Evolutionary conservation across 2,888 invertebrate species (phyloP).

Genomic region (Lithodes maja): DNA sequence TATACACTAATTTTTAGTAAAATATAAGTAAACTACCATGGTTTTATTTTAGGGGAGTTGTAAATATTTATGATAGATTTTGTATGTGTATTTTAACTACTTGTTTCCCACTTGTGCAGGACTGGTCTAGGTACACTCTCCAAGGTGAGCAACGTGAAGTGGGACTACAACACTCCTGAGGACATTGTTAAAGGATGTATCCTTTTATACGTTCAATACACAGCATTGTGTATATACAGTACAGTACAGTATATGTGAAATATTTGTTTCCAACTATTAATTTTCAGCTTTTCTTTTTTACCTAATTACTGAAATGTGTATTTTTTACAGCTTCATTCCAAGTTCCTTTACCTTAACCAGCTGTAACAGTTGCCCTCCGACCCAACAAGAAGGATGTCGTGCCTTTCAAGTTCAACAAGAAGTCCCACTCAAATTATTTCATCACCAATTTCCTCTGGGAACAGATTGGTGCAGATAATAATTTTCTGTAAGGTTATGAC

Average conservation of each 20-base stretch:
- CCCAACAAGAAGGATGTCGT: conserved; percentile 38
- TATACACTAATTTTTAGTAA: no score
- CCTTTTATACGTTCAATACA: conserved; percentile 65
- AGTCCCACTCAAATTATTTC: conserved; percentile 49
- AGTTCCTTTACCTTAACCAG: conserved; percentile 57
- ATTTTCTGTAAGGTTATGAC: neutral
- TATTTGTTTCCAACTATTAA: no score
- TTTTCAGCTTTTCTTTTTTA: no score
- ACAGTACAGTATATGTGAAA: no score
- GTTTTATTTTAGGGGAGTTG: no score
- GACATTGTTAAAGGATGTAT: conserved; percentile 69
- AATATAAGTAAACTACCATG: no score
- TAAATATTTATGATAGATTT: no score
- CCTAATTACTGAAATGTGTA: no score
- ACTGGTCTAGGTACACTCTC: neutral
- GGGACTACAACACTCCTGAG: conserved; percentile 66
- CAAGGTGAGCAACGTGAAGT: conserved; percentile 50
- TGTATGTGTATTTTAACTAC: no score
- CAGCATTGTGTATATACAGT: no score
- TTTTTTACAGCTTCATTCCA: no score
- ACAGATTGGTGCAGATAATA: conserved; percentile 43
- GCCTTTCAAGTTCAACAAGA: conserved; percentile 52
- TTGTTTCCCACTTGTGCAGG: neutral
- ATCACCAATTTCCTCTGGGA: conserved; percentile 62
- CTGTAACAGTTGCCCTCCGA: conserved; percentile 41